These are phyloP conservation scores for Machimus atricapillus DNA, from an alignment of 2,888 invertebrate species.

Conservation along the genomic window DNA sequence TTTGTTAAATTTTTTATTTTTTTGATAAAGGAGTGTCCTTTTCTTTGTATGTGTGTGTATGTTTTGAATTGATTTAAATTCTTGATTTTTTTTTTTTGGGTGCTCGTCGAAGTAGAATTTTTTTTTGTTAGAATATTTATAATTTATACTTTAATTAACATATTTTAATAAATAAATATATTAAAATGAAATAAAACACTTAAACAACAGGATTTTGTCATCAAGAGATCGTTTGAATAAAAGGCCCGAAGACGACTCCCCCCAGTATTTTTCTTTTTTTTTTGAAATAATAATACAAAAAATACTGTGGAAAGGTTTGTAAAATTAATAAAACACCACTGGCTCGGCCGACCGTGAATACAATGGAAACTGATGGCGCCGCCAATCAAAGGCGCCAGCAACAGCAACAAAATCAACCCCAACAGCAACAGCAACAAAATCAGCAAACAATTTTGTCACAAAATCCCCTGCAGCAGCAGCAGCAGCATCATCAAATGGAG, in stretches of 20 bases:
- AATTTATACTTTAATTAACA: too few species aligned
- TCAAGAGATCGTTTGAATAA: not conserved
- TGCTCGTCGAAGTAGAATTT: too few species aligned
- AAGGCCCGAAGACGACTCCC: not conserved
- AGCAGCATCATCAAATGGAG: slow-evolving; percentile 33
- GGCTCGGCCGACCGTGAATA: slow-evolving; percentile 40
- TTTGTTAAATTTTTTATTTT: too few species aligned
- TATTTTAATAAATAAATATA: too few species aligned
- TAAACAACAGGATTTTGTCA: too few species aligned
- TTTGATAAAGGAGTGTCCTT: too few species aligned
- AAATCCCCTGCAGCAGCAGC: not conserved
- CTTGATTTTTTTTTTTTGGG: too few species aligned
- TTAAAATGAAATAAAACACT: too few species aligned
- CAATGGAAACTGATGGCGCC: slow-evolving; percentile 48
- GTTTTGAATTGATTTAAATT: too few species aligned
- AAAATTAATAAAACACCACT: slow-evolving; percentile 14
- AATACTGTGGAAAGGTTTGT: slow-evolving; percentile 10
- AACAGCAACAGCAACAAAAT: not conserved
- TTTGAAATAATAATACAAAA: not conserved
- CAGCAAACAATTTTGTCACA: not conserved
- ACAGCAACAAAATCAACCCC: not conserved
- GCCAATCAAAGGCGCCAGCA: slow-evolving; percentile 41
- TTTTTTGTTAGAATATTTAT: too few species aligned
- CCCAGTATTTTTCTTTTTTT: not conserved
- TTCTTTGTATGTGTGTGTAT: too few species aligned